Conservation (phyloP, 2,888 invertebrate species). For the Papilio gigon region DNA sequence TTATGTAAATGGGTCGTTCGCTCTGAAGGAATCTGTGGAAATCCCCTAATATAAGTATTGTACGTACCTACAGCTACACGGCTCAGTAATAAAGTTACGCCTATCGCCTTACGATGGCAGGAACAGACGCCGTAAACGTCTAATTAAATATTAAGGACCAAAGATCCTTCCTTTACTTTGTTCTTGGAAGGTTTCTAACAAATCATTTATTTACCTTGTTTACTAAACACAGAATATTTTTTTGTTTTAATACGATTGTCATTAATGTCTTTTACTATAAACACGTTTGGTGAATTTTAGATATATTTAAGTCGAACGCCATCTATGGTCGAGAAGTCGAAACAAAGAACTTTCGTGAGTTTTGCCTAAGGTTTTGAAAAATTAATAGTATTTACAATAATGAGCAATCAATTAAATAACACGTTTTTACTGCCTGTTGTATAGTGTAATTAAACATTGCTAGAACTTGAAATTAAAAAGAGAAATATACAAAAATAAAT, state of each 20-base stretch:
- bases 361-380: not conserved
- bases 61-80: conserved; percentile 36
- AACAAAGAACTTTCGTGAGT: not conserved
- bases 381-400: not conserved
- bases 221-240: not conserved
- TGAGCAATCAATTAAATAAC: not conserved
- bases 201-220: not conserved
- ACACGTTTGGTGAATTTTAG: not conserved
- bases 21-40: conserved; percentile 44
- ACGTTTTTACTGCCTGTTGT: not conserved
- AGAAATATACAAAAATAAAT: not conserved
- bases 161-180: conserved; percentile 20
- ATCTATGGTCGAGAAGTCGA: conserved; percentile 32
- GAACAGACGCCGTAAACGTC: conserved; percentile 37
- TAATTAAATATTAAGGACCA: conserved; percentile 40
- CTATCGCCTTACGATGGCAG: conserved; percentile 39
- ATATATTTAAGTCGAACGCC: not conserved
- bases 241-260: not conserved
- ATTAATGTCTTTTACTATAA: not conserved
- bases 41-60: conserved; percentile 40
- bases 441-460: too few species aligned
- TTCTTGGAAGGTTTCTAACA: not conserved
- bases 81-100: conserved; percentile 39
- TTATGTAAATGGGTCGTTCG: conserved; percentile 63
- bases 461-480: not conserved